A percentile compares a stretch with the other conserved stretches of the same genome.
Evolutionary conservation across 2,113 vertebrate genomes (phyloP).

Genomic region (Syngnathus floridae): DNA sequence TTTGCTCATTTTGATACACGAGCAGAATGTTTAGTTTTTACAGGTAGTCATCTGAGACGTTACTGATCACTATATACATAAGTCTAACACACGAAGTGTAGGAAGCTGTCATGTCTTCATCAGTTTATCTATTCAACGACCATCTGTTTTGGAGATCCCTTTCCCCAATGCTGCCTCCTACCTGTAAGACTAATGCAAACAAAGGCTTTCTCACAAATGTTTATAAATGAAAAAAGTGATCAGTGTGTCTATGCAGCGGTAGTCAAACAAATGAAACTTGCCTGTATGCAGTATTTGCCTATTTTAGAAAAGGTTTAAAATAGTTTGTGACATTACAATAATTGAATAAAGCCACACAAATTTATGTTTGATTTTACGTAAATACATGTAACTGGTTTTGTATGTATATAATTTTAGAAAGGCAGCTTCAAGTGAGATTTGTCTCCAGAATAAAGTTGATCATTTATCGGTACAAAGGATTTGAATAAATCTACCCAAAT

Average conservation of each 20-base stretch:
- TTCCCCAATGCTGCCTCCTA: conserved; percentile 30
- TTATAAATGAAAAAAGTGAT: neutral
- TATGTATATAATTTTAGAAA: neutral
- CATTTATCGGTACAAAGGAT: neutral
- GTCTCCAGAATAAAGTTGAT: neutral
- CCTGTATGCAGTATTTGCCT: too few species aligned
- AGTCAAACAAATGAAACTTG: too few species aligned
- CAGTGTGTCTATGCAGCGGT: too few species aligned
- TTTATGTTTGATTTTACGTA: neutral
- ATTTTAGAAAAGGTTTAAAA: neutral
- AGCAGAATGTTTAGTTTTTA: conserved; percentile 33
- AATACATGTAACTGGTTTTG: neutral
- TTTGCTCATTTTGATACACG: conserved; percentile 18
- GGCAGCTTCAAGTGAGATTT: neutral
- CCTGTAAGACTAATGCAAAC: conserved; percentile 23
- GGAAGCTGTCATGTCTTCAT: conserved; percentile 64
- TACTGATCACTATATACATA: conserved; percentile 53
- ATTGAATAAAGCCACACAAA: neutral
- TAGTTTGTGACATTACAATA: neutral
- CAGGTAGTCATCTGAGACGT: conserved; percentile 45
- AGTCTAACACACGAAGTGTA: conserved; percentile 63
- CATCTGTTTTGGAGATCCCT: conserved; percentile 44
- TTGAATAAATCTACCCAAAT: neutral
- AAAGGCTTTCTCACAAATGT: conserved; percentile 13
- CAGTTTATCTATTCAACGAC: conserved; percentile 57